Percentiles rank a stretch among this genome's conserved stretches.
Conservation (phyloP, 2,888 invertebrate genomes). For the Morinoia aosen region DNA sequence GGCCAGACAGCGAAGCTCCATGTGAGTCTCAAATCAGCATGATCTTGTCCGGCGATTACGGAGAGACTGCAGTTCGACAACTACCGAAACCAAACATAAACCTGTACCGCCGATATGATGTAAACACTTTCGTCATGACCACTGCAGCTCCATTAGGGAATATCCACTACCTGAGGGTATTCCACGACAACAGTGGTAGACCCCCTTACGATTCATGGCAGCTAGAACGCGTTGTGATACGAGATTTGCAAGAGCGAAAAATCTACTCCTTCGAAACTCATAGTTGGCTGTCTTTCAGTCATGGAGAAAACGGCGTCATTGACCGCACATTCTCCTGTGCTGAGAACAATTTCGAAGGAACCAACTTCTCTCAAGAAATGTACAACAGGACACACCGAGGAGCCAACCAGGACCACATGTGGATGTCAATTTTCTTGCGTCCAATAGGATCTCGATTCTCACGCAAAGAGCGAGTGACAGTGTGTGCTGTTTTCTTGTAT, state of each 20-base stretch:
- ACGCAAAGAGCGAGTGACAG: constrained; percentile 73
- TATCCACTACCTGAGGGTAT: constrained; percentile 73
- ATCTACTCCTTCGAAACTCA: constrained; percentile 71
- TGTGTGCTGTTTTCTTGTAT: constrained; percentile 73
- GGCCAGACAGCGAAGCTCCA: constrained; percentile 60
- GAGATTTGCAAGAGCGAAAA: constrained; percentile 72
- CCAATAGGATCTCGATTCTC: constrained; percentile 74
- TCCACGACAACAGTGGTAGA: constrained; percentile 74
- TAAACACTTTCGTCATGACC: constrained; percentile 66
- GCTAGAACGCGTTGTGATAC: constrained; percentile 71
- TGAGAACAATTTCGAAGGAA: constrained; percentile 69
- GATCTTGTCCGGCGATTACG: constrained; percentile 70
- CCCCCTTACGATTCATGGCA: constrained; percentile 72
- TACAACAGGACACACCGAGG: constrained; percentile 70
- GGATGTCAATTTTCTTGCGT: constrained; percentile 74
- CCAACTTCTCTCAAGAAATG: constrained; percentile 72
- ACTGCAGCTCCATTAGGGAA: constrained; percentile 71
- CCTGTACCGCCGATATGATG: constrained; percentile 58
- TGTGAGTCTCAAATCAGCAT: constrained; percentile 65
- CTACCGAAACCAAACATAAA: constrained; percentile 62
- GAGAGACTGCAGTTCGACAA: constrained; percentile 70
- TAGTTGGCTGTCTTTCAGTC: constrained; percentile 73
- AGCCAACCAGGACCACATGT: constrained; percentile 74
- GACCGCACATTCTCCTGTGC: constrained; percentile 74
- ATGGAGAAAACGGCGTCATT: constrained; percentile 73